Conservation (phyloP, 2,888 invertebrate genomes). For the Cecidostiba fungosa region DNA sequence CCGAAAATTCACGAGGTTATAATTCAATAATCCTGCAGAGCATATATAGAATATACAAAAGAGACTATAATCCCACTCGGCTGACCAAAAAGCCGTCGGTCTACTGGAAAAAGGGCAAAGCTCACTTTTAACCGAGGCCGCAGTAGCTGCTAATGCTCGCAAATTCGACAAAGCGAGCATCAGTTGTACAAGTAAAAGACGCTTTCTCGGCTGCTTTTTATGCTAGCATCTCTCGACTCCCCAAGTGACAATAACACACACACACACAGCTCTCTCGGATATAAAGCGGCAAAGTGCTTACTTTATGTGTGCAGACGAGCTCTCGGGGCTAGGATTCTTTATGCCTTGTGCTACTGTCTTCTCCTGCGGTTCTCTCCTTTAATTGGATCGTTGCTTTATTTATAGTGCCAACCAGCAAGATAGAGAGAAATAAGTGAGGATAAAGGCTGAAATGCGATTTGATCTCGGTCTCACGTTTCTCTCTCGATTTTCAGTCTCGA, state of each 20-base stretch:
- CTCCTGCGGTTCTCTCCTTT: background rate
- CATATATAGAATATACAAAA: too few species aligned
- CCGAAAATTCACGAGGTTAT: too few species aligned
- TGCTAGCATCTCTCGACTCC: background rate
- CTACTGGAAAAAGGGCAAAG: background rate
- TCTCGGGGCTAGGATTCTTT: background rate
- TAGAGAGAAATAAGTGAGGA: background rate
- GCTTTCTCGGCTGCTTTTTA: background rate
- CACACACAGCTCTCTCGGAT: background rate
- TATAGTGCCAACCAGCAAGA: background rate
- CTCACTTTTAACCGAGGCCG: background rate
- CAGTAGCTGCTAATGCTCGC: background rate
- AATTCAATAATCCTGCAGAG: background rate
- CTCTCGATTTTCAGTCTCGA: background rate
- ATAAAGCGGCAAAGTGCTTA: slow-evolving; percentile 7
- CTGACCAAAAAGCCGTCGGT: slow-evolving; percentile 43
- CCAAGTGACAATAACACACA: background rate
- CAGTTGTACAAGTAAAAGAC: background rate
- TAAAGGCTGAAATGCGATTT: background rate
- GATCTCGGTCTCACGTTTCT: background rate
- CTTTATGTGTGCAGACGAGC: background rate
- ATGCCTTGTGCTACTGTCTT: background rate
- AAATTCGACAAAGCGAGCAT: background rate
- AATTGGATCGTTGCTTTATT: slow-evolving; percentile 11
- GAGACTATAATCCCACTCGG: background rate